Conservation (phyloP, 64 coral and sea anemone species). For the Cladopsammia gracilis region DNA sequence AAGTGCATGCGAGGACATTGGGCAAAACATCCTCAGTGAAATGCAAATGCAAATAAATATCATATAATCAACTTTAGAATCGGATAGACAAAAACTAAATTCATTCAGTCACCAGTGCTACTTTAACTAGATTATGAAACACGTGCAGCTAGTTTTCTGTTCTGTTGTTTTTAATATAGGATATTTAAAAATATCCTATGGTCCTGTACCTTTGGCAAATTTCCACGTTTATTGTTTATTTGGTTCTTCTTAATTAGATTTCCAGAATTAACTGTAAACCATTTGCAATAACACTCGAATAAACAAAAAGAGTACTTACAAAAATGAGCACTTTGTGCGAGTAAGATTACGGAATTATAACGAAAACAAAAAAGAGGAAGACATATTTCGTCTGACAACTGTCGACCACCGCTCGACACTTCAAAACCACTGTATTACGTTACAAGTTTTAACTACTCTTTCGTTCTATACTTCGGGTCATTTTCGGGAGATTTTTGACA, state of each 20-base stretch:
- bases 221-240: background rate
- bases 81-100: background rate
- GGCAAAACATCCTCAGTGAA: no score
- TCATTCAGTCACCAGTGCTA: background rate
- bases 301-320: conserved; percentile 12
- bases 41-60: no score
- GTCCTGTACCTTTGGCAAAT: background rate
- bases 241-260: background rate
- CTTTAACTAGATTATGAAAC: background rate
- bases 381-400: background rate
- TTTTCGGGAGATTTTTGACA: background rate
- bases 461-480: background rate
- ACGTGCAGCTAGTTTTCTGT: background rate
- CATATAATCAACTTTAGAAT: background rate
- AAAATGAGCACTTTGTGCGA: background rate
- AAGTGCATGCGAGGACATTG: no score
- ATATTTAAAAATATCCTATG: background rate
- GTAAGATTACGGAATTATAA: background rate
- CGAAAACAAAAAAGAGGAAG: background rate
- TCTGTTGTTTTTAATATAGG: background rate
- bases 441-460: background rate
- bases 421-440: background rate
- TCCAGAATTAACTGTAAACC: background rate
- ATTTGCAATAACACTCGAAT: background rate
- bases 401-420: background rate